Conservation (phyloP, 1,140 invertebrate genomes). For the Drosophila repleta region DNA sequence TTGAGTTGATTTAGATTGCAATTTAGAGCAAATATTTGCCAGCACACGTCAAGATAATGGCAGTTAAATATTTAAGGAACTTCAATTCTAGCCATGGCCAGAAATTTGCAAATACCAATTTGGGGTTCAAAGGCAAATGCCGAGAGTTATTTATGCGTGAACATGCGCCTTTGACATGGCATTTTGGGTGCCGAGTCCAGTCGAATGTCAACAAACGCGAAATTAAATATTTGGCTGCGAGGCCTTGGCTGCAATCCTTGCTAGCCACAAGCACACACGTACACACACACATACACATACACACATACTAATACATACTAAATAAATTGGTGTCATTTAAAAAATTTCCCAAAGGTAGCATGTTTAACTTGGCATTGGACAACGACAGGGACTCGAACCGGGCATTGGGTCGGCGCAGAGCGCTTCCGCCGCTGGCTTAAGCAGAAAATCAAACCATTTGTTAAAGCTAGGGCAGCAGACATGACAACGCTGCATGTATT, state of each 20-base stretch:
- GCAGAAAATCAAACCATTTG: conserved; percentile 80
- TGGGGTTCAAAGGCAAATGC: conserved; percentile 58
- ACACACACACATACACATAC: conserved; percentile 14
- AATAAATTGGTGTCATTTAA: conserved; percentile 80
- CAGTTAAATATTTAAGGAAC: not conserved
- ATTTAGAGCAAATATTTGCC: not conserved
- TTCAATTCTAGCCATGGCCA: not conserved
- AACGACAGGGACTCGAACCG: conserved; percentile 11
- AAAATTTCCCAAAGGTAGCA: conserved; percentile 78
- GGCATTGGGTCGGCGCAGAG: conserved; percentile 1
- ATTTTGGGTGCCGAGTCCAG: conserved; percentile 45
- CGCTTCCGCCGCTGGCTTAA: conserved; percentile 61
- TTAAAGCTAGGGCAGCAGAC: conserved; percentile 65
- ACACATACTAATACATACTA: conserved; percentile 46
- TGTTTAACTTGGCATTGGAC: conserved; percentile 51
- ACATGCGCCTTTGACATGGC: conserved; percentile 69
- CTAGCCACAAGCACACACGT: conserved; percentile 42
- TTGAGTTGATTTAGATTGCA: not conserved
- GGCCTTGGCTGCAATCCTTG: conserved; percentile 55
- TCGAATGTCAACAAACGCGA: conserved; percentile 73
- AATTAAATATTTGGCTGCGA: conserved; percentile 72
- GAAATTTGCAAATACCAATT: conserved; percentile 11
- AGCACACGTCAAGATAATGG: not conserved
- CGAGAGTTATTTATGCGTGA: conserved; percentile 76
- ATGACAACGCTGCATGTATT: conserved; percentile 76